Evolutionary conservation across 2,113 vertebrate genomes (phyloP).

Genomic region (Pteropus alecto): DNA sequence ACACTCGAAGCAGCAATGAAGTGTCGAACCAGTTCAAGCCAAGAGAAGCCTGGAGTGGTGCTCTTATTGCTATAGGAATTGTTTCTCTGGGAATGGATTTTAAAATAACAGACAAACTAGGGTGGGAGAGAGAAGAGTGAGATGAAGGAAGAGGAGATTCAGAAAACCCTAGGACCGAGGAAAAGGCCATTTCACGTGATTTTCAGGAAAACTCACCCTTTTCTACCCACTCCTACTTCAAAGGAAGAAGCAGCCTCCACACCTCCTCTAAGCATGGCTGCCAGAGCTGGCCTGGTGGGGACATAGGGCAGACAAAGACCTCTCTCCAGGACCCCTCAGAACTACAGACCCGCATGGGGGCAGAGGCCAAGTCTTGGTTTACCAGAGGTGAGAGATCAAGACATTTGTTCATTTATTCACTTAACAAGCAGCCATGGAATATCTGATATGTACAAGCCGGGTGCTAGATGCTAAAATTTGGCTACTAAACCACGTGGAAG

Average conservation of each 20-base stretch:
- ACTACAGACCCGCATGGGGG: rapidly evolving
- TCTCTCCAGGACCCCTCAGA: neutral
- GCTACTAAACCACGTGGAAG: neutral
- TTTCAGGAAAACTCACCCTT: neutral
- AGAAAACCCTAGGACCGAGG: neutral
- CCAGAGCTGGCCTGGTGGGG: neutral
- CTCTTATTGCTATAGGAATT: constrained; percentile 19
- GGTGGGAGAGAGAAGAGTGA: neutral
- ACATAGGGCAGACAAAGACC: neutral
- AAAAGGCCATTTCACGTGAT: neutral
- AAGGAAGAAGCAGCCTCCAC: neutral
- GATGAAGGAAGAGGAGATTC: neutral
- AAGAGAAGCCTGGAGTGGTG: neutral
- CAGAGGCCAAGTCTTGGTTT: neutral
- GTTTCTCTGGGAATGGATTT: constrained; percentile 62
- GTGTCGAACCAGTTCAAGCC: neutral
- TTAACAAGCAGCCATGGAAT: neutral
- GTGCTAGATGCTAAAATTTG: neutral
- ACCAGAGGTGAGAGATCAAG: neutral
- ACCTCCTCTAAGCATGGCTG: neutral
- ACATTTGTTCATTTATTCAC: neutral
- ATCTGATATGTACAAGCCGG: neutral
- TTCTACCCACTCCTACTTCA: neutral
- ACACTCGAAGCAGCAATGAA: constrained; percentile 36
- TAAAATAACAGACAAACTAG: constrained; percentile 55